These are phyloP conservation scores for Cavia porcellus DNA, from an alignment of 2,113 vertebrate species.

Conservation along the genomic window DNA sequence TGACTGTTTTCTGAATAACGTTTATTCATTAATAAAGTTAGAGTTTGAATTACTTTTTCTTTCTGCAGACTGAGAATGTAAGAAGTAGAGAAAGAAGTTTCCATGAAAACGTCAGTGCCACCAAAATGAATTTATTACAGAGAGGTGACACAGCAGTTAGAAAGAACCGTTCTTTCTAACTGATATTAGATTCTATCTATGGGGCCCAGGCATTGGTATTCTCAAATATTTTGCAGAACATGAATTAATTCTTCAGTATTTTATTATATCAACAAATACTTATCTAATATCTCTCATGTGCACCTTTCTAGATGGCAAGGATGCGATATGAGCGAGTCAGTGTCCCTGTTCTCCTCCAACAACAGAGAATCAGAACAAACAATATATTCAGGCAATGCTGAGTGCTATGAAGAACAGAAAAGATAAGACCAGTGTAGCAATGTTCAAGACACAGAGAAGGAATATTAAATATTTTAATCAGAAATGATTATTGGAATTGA, in stretches of 20 bases:
- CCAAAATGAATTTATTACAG: not conserved
- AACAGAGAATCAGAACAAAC: not conserved
- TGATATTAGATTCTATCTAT: not conserved
- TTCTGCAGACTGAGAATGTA: not conserved
- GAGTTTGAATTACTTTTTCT: not conserved
- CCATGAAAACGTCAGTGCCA: not conserved
- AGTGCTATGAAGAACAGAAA: not conserved
- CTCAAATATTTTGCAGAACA: conserved; percentile 9
- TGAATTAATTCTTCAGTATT: not conserved
- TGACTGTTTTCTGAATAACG: conserved; percentile 20
- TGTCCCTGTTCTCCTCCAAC: not conserved
- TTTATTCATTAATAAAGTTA: conserved; percentile 51
- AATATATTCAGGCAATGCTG: not conserved
- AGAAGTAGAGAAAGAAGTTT: not conserved
- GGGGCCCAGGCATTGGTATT: not conserved
- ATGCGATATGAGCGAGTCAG: not conserved
- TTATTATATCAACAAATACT: not conserved
- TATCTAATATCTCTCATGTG: not conserved
- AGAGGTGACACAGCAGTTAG: not conserved
- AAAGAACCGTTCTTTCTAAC: not conserved
- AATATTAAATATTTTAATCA: not conserved
- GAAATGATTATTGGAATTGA: not conserved
- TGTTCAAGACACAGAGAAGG: not conserved
- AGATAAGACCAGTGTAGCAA: not conserved
- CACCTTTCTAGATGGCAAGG: not conserved